These are phyloP conservation scores for Gasteruption jaculator DNA, from an alignment of 2,888 invertebrate genomes.

Conservation along the genomic window DNA sequence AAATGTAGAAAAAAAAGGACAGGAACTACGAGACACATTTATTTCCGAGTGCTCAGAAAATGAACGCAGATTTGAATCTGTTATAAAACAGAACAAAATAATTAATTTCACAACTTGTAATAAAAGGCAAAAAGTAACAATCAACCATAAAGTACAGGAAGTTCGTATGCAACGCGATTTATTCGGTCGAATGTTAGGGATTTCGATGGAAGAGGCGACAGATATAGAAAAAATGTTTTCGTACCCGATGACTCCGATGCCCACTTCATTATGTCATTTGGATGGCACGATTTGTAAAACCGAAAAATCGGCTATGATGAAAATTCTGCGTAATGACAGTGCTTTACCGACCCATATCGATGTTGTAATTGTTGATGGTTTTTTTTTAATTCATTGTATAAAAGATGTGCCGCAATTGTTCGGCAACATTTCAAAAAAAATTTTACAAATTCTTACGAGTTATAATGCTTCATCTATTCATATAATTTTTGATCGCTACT, in stretches of 20 bases:
- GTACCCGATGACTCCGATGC: conserved; percentile 29
- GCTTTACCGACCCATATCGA: conserved; percentile 19
- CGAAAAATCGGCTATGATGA: conserved; percentile 27
- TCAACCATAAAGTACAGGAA: conserved; percentile 6
- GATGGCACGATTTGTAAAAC: conserved; percentile 27
- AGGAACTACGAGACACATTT: conserved; percentile 13
- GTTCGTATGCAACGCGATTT: conserved; percentile 17
- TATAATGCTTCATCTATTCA: conserved; percentile 28
- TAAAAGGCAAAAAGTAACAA: neutral
- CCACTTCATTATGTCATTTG: conserved; percentile 21
- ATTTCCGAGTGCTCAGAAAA: conserved; percentile 14
- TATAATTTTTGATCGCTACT: conserved; percentile 36
- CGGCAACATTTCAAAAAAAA: conserved; percentile 32
- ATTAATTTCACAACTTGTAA: neutral
- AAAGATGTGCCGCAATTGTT: conserved; percentile 33
- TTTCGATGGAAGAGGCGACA: conserved; percentile 18
- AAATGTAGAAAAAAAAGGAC: conserved; percentile 18
- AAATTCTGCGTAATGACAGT: conserved; percentile 19
- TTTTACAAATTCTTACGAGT: conserved; percentile 32
- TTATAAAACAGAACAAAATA: conserved; percentile 9
- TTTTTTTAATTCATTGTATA: too few species aligned
- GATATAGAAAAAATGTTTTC: conserved; percentile 26
- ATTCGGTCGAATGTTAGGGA: conserved; percentile 14
- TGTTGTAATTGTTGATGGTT: conserved; percentile 33
- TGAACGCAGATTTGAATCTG: conserved; percentile 11